Percentiles rank a stretch among this genome's conserved stretches.
These are phyloP conservation scores for Thermophis baileyi DNA, from an alignment of 2,113 vertebrate genomes.

Conservation along the genomic window DNA sequence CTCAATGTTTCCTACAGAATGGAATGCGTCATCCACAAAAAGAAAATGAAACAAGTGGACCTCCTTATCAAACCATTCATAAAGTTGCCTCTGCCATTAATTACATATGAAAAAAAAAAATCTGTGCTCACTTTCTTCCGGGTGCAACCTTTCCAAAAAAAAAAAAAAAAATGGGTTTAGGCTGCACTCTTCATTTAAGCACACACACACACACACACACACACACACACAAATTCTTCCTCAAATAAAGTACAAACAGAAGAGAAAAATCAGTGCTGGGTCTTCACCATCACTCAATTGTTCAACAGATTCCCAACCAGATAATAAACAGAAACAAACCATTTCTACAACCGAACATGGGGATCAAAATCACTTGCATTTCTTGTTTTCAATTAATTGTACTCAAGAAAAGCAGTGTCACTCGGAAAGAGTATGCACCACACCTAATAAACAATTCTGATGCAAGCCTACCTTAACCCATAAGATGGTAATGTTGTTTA, in stretches of 20 bases:
- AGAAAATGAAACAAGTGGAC: background rate
- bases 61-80: background rate
- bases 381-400: background rate
- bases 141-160: conserved; percentile 13
- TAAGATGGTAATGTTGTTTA: background rate
- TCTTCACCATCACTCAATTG: background rate
- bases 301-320: background rate
- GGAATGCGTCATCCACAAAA: background rate
- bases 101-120: background rate
- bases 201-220: background rate
- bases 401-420: background rate
- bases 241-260: background rate
- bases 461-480: background rate
- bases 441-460: background rate
- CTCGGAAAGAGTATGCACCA: background rate
- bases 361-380: background rate
- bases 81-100: background rate
- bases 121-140: background rate
- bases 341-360: background rate
- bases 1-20: background rate
- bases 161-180: background rate
- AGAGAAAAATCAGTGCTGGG: background rate
- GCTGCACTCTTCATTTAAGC: conserved; percentile 18
- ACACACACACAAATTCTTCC: background rate
- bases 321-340: background rate